phyloP scores from a whole-genome alignment of 2,888 invertebrate species.

The Rhagonycha fulva region DNA sequence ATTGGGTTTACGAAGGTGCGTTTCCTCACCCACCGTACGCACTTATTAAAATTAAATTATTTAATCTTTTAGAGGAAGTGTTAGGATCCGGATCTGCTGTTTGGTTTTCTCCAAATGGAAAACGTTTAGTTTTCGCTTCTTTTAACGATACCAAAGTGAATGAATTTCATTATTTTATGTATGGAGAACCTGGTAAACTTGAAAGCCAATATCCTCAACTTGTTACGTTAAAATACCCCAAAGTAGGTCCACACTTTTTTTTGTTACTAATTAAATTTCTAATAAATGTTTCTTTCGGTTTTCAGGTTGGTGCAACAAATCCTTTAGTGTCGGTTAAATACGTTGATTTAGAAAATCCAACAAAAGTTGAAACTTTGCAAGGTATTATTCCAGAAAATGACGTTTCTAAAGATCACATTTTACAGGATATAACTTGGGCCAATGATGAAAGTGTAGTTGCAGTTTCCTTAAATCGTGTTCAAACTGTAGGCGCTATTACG shows the following conservation, averaged over 20 bases:
- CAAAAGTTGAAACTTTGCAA: constrained; percentile 16
- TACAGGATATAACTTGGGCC: constrained; percentile 77
- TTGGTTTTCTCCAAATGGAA: constrained; percentile 79
- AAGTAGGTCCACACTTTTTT: constrained; percentile 56
- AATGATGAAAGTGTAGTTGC: constrained; percentile 68
- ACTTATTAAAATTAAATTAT: not conserved
- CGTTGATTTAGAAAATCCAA: constrained; percentile 56
- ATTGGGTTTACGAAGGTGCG: constrained; percentile 92
- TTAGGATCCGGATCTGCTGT: constrained; percentile 70
- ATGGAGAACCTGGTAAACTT: constrained; percentile 64
- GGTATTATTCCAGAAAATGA: constrained; percentile 57
- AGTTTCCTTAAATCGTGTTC: constrained; percentile 84
- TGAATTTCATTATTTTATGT: constrained; percentile 66
- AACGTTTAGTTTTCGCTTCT: constrained; percentile 70
- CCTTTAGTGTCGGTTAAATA: constrained; percentile 72
- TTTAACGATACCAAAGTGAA: constrained; percentile 73
- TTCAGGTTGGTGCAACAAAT: constrained; percentile 72
- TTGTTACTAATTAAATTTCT: not conserved
- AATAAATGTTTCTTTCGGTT: constrained; percentile 21
- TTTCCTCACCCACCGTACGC: not conserved
- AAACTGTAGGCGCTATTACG: constrained; percentile 65
- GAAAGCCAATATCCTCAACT: constrained; percentile 70
- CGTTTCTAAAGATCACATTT: constrained; percentile 66
- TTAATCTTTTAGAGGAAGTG: constrained; percentile 72
- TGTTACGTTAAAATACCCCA: constrained; percentile 75